Base-by-base conservation (phyloP, 2,113 vertebrate species). In the Eubucco bourcierii region DNA sequence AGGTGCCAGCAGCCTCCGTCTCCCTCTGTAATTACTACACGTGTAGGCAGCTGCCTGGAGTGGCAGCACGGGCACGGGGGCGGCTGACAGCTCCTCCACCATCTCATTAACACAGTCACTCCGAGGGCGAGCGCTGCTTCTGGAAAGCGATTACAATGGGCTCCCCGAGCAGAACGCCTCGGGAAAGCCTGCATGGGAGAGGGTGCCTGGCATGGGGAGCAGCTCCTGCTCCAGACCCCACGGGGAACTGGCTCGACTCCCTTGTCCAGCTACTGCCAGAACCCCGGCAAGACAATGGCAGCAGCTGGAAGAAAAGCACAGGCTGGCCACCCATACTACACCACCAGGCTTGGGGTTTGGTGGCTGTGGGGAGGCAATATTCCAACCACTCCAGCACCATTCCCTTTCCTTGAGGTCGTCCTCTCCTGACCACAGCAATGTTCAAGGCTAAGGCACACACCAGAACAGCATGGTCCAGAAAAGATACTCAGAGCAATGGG, bases 21-120 rank as follows among this genome's bases (percentile, higher is more conserved):
- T 95, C 90, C 64, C 84, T 87, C 95, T 92, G 95, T 83, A 97
- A 97, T 96, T 95, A 96, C 96, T 95, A 80, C 78, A 77, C 93
- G 71, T 84, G 87, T 95, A 74, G 97, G 95, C 97, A 97, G 95
- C 81, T 58, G 94, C 95, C 81, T 87, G 90, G 55, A 90, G 95
- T 56, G 88, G 59, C 91, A 87, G 96, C 47, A 37, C 58, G 39
- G 25, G 93, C 34, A 7, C 81, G 81, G 93, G 95, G 96, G 95
- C 74, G 93, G 97, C 93, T 90, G 93, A 82, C 95, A 90, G 95
- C 90, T 88, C 96, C 90, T 95, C 84, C 91, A 93, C 56, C 80
- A 64, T 53, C 84, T 78, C 92, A 90, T 96, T 91, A 94, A 92
- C 28, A 75, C 95, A 64, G 82, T 67, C 92, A 73, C 93, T 89